These are phyloP conservation scores for Hippopotamus amphibius DNA, from an alignment of 2,113 vertebrate genomes.

Conservation along the genomic window DNA sequence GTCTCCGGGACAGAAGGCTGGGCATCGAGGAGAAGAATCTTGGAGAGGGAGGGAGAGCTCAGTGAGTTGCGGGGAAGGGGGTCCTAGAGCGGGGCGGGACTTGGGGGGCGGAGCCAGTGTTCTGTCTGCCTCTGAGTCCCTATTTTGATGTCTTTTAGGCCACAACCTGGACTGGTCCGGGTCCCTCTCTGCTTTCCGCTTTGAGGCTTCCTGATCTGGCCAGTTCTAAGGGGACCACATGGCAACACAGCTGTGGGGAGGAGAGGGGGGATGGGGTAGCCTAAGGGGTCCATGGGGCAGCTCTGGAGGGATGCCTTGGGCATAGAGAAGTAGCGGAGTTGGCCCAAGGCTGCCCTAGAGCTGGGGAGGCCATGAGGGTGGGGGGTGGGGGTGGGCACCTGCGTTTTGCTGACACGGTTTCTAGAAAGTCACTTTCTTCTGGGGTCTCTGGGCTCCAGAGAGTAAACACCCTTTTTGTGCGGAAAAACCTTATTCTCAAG, in stretches of 20 bases:
- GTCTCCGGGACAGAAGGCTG: neutral
- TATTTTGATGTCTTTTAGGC: neutral
- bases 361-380: neutral
- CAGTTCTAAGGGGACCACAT: too few species aligned
- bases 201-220: neutral
- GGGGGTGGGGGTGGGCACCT: neutral
- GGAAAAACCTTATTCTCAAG: neutral
- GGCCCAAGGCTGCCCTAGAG: neutral
- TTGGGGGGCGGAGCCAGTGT: rapidly evolving
- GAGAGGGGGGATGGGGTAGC: rapidly evolving
- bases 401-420: neutral
- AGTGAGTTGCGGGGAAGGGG: neutral
- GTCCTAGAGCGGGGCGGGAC: rapidly evolving
- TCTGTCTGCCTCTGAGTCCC: neutral
- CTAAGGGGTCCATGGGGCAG: neutral
- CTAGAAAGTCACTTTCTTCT: neutral
- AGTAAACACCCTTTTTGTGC: neutral
- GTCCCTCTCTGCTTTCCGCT: neutral
- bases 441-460: neutral
- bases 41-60: neutral
- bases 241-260: rapidly evolving
- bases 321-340: neutral
- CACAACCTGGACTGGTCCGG: neutral
- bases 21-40: neutral
- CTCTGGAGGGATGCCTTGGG: too few species aligned